Evolutionary conservation across 30 jellyfish, hydroid and myxozoan genomes (phyloP).

Genomic region (Clytia hemisphaerica): DNA sequence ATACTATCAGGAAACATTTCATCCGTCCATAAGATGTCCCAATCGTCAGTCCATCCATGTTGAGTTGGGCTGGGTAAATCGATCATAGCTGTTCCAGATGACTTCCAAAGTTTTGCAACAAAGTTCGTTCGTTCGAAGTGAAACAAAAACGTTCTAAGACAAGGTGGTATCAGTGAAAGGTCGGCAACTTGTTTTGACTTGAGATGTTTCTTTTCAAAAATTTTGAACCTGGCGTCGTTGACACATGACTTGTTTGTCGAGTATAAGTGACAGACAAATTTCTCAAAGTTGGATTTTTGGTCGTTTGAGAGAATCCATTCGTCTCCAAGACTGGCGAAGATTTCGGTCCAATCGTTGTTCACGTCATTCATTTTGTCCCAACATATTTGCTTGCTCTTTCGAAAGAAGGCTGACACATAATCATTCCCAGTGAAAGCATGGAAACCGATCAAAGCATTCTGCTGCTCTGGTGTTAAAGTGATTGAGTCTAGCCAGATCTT

Average conservation of each 20-base stretch:
- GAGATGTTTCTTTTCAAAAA: not conserved
- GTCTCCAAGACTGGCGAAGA: not conserved
- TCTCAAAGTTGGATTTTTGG: not conserved
- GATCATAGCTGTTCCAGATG: too few species aligned
- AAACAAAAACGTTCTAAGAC: too few species aligned
- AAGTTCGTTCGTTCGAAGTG: too few species aligned
- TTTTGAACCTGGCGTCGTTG: not conserved
- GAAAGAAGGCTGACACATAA: not conserved
- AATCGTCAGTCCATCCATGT: too few species aligned
- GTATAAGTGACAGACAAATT: not conserved
- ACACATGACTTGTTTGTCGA: not conserved
- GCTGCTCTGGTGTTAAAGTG: not conserved
- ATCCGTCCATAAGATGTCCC: too few species aligned
- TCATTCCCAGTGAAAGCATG: slow-evolving; percentile 20
- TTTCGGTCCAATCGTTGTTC: not conserved
- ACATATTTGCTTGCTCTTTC: not conserved
- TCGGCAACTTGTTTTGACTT: not conserved
- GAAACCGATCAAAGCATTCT: not conserved
- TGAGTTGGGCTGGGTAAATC: too few species aligned
- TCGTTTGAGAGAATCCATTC: not conserved
- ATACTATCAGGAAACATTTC: too few species aligned
- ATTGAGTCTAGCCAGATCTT: not conserved
- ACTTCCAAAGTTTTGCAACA: too few species aligned
- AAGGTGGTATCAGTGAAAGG: too few species aligned
- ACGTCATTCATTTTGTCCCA: not conserved